Evolutionary conservation across 2,113 vertebrate genomes (phyloP), one percentile per base, ranked within the genome.

Genomic region (Raja brachyura): DNA sequence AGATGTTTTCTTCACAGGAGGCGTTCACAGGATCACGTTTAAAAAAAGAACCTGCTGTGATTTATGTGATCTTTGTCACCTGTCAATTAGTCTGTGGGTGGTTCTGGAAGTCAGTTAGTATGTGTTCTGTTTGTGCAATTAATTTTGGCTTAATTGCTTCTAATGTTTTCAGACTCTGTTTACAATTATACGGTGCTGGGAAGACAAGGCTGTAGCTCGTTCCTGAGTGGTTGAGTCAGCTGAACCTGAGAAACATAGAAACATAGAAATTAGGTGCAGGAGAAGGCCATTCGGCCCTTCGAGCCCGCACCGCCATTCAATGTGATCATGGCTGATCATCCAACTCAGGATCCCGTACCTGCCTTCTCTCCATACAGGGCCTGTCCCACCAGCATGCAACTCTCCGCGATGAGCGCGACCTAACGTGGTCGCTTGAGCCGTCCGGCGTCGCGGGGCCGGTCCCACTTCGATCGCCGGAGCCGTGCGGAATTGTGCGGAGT

Each of bases 91-190:
- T 79, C 93, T 75, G 74, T 85, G 93, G 93, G 93, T 95, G 93
- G 11, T 25, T 93, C 94, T 92, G 0, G 54, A 94, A 94, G 94
- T 13, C 33, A 92, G 31, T 20, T 33, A 76, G 54, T 93, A n/a
- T 94, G 73, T 83, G 93, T 94, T 94, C 93, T 94, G 88, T 95
- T 95, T 95, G 94, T 95, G 94, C 94, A 95, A 66, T 93, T 93
- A 4, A 14, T 33, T 94, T 96, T 94, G 95, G 93, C 93, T 93
- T 95, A 94, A 94, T 94, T 93, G 83, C 93, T 93, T 85, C 94
- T 95, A 93, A 70, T 85, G 93, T 95, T 94, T 94, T 95, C 95
- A 93, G 94, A 94, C 93, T 93, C 94, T 93, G 66, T 93, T 94
- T n/a, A 85, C 56, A 85, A 63, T 93, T 25, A 18, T 48, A 93